A percentile compares a stretch with the other conserved stretches of the same genome.
phyloP scores from a whole-genome alignment of 92 coral and sea anemone genomes.

The Zoanthus gigantus region DNA sequence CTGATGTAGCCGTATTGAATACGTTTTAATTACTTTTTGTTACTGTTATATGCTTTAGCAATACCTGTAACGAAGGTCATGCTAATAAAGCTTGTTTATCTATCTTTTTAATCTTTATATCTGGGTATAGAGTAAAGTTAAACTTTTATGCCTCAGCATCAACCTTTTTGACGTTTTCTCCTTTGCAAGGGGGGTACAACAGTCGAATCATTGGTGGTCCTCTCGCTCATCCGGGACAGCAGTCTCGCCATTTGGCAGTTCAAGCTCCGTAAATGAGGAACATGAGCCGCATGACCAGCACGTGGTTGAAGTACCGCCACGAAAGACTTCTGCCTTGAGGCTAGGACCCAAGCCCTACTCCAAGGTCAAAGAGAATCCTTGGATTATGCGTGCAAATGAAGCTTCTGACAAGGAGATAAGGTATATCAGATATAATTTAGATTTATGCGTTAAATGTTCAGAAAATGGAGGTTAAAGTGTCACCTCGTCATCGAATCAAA shows the following conservation, averaged over 20 bases:
- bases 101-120: neutral
- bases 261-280: constrained; percentile 81
- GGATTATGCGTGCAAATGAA: constrained; percentile 63
- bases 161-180: neutral
- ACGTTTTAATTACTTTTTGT: too few relatives aligned
- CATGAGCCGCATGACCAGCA: constrained; percentile 79
- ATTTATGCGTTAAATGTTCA: too few relatives aligned
- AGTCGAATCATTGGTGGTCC: constrained; percentile 70
- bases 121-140: neutral
- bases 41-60: too few relatives aligned
- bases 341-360: constrained; percentile 65
- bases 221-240: constrained; percentile 75
- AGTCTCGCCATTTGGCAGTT: constrained; percentile 76
- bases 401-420: constrained; percentile 56
- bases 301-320: constrained; percentile 36
- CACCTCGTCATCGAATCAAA: too few relatives aligned
- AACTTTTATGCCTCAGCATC: neutral
- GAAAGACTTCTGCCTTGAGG: constrained; percentile 65
- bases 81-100: too few relatives aligned
- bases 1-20: too few relatives aligned
- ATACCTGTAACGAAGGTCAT: too few relatives aligned
- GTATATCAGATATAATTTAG: constrained; percentile 3
- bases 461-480: too few relatives aligned
- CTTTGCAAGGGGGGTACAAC: constrained; percentile 79
- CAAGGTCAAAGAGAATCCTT: constrained; percentile 72